phyloP scores from a whole-genome alignment of 2,797 vertebrate genomes.

The Poeciliopsis paucimaculata region DNA sequence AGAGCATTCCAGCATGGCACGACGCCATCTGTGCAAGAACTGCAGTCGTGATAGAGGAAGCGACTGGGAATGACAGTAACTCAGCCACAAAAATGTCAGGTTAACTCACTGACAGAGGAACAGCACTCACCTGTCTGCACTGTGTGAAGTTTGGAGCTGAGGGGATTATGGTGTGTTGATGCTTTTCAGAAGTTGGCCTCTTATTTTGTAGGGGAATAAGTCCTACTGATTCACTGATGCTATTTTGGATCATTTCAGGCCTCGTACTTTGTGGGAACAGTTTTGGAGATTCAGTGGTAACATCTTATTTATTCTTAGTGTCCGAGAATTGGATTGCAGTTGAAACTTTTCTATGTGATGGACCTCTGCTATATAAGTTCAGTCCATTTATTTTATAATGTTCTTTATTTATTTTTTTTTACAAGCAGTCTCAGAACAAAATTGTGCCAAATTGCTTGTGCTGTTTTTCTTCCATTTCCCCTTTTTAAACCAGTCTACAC shows the following conservation, averaged over 20 bases:
- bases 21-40: not conserved
- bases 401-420: not conserved
- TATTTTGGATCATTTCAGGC: not conserved
- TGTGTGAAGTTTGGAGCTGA: not conserved
- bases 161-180: not conserved
- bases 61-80: not conserved
- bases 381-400: too few species aligned
- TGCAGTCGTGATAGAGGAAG: not conserved
- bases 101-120: not conserved
- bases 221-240: not conserved
- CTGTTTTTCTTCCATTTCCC: not conserved
- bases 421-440: not conserved
- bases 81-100: not conserved
- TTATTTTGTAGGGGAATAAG: not conserved
- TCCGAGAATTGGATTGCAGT: not conserved
- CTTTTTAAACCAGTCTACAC: not conserved
- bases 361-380: too few species aligned
- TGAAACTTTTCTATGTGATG: not conserved
- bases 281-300: not conserved
- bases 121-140: not conserved
- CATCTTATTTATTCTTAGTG: not conserved
- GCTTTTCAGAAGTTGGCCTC: not conserved
- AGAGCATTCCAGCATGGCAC: not conserved
- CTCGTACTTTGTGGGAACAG: not conserved
- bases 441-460: not conserved